Evolutionary conservation across 2,113 vertebrate genomes (phyloP).

Genomic region (Pollimyrus isidori): DNA sequence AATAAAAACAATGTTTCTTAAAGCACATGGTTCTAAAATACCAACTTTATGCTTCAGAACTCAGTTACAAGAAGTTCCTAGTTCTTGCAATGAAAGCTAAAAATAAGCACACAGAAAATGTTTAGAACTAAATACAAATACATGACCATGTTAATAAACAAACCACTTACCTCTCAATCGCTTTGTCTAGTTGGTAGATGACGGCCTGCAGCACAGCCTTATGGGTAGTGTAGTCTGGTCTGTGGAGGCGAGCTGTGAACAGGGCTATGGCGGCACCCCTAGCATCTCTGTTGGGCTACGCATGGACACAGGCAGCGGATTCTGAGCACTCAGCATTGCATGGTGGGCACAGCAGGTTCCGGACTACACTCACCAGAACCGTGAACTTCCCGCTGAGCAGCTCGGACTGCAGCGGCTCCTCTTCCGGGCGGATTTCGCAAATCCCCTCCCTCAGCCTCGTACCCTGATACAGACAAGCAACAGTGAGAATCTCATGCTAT

Average conservation of each 20-base stretch:
- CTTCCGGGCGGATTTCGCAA: conserved; percentile 64
- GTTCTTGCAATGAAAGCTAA: background rate
- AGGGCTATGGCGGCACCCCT: conserved; percentile 66
- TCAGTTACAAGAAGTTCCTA: background rate
- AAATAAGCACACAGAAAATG: background rate
- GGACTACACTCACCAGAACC: conserved; percentile 57
- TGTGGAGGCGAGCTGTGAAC: conserved; percentile 66
- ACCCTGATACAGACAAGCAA: conserved; percentile 42
- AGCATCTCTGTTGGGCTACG: conserved; percentile 61
- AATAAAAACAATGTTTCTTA: background rate
- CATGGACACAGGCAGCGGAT: background rate
- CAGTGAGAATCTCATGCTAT: too few species aligned
- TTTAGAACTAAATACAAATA: background rate
- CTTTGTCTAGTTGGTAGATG: conserved; percentile 71
- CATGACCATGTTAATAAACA: background rate
- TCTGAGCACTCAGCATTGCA: background rate
- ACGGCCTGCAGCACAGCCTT: conserved; percentile 69
- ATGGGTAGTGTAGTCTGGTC: conserved; percentile 60
- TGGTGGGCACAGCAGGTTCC: background rate
- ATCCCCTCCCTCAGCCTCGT: conserved; percentile 70
- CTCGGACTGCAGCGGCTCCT: conserved; percentile 66
- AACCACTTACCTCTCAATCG: conserved; percentile 59
- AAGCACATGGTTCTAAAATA: background rate
- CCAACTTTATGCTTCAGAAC: background rate
- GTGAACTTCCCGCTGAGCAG: conserved; percentile 67